Base-by-base conservation (phyloP, 2,888 invertebrate genomes). In the Polydrusus pterygomalis region DNA sequence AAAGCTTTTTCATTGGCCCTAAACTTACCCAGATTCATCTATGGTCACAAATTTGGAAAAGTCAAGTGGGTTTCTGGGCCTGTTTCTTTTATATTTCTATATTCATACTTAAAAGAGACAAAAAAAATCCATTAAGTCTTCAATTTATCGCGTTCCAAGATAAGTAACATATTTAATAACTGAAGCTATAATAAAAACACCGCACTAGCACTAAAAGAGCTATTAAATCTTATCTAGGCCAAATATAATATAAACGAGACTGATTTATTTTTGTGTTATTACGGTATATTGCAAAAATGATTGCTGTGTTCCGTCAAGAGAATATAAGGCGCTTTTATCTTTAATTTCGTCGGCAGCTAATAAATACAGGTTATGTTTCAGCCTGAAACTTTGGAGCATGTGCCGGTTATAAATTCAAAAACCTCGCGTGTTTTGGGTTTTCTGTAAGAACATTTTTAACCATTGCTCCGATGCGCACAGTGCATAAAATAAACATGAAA, bases 231-330 rank as follows among this genome's bases (percentile, higher is more conserved):
- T 64, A 64, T 64, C 64, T 64, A 45, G 64, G 64, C 15, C 45
- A 64, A 64, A 64, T 47, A 64, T 20, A 47, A 64, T 64, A 64
- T 64, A 47, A 64, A 64, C 47, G 25, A 64, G 49, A 64, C 49
- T 64, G 64, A 64, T 64, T 64, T 64, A 64, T 64, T 64, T 64
- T 64, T 64, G 25, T 49, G 64, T 64, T 64, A 47, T 64, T 64
- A 64, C 49, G 6, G 64, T 30, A 64, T 64, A 64, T 64, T 49
- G 34, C 64, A 25, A 64, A 64, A 64, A 63, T 47, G 3, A 45
- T 63, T 30, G 34, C 58, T 18, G 5, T 20, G 15, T 47, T 47
- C 25, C 30, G 6, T 54, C 25, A 2, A 3, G 30, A 54, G 8
- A 54, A 54, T 30, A 20, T 54, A 54, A n/a, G 10, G n/a, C 20